These are phyloP conservation scores for Crotalus tigris DNA, from an alignment of 2,113 vertebrate genomes.

Conservation along the genomic window DNA sequence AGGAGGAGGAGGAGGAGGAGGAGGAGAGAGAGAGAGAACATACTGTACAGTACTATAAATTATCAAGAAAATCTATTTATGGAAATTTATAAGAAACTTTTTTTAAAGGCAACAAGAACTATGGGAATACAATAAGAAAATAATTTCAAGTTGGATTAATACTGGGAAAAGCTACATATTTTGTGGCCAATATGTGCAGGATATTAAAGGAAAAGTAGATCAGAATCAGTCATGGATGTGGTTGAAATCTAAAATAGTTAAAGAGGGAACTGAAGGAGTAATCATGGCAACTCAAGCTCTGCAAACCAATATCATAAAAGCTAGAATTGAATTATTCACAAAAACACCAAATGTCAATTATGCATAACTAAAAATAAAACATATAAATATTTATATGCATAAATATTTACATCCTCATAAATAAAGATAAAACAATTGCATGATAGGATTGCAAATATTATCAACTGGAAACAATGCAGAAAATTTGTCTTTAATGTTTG, in stretches of 20 bases:
- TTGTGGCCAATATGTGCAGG: not conserved
- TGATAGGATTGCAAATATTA: not conserved
- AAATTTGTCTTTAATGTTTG: not conserved
- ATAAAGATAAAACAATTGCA: not conserved
- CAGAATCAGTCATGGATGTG: not conserved
- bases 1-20: too few species aligned
- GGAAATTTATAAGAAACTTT: not conserved
- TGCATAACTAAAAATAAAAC: not conserved
- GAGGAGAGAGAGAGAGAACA: not conserved
- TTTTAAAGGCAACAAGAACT: not conserved
- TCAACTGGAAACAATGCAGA: not conserved
- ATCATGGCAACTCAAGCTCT: not conserved
- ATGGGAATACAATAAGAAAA: not conserved
- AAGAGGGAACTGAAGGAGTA: not conserved
- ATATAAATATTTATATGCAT: too few species aligned
- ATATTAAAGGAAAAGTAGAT: not conserved
- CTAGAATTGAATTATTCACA: not conserved
- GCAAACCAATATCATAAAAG: not conserved
- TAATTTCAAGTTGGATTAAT: not conserved
- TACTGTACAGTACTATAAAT: not conserved
- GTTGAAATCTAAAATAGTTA: not conserved
- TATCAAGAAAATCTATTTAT: not conserved
- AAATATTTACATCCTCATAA: too few species aligned
- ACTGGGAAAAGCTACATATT: not conserved
- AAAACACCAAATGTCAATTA: not conserved